Evolutionary conservation across 1,140 invertebrate species (phyloP).

Genomic region (Apis laboriosa): DNA sequence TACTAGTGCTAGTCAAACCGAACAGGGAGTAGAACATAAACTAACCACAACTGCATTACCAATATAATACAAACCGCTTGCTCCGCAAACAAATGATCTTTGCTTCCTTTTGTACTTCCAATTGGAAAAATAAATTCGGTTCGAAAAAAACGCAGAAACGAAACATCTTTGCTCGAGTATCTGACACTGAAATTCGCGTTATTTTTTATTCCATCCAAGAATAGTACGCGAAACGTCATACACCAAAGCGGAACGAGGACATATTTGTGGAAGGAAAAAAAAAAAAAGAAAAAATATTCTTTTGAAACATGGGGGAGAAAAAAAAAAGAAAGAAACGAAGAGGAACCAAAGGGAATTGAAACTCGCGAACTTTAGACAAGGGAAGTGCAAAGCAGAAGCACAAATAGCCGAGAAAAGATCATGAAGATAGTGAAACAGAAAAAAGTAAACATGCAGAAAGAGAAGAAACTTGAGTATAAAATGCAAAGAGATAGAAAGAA

Average conservation of each 20-base stretch:
- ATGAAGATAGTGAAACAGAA: background rate
- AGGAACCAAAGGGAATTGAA: constrained; percentile 12
- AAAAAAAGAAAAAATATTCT: background rate
- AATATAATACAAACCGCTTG: background rate
- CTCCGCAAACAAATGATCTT: background rate
- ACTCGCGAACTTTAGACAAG: background rate
- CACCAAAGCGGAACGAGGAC: background rate
- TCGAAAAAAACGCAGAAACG: background rate
- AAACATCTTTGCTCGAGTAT: background rate
- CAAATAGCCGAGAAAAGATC: background rate
- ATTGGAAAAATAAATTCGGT: background rate
- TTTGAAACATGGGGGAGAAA: background rate
- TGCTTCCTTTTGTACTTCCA: background rate
- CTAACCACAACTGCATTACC: constrained; percentile 1
- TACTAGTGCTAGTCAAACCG: background rate
- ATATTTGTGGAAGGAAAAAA: background rate
- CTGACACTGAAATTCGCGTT: background rate
- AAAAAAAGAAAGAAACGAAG: background rate
- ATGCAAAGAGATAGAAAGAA: background rate
- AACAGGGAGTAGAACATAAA: background rate
- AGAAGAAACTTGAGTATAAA: background rate
- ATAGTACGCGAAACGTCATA: background rate
- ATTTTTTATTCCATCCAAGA: background rate
- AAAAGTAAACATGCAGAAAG: background rate
- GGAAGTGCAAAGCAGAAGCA: background rate